Evolutionary conservation across 35 echinoderm and acorn worm species (phyloP), one percentile per base, ranked within the genome.

Genomic region (Apostichopus californicus): DNA sequence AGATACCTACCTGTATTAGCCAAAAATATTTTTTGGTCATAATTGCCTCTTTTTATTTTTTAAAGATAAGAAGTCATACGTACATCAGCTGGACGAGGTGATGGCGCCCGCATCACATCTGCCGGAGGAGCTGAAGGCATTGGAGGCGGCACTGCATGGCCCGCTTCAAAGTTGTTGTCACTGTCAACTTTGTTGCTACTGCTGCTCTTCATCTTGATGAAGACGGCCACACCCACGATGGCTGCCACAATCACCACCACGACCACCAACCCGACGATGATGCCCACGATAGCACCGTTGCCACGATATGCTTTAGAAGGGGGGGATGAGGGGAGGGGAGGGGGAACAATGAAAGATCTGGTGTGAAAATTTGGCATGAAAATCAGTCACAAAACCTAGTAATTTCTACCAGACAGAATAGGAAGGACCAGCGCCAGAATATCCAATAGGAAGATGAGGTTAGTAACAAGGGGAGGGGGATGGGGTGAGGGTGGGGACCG

Each of bases 131-230:
- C 78, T 12, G 20, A 24, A 34, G 78, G 17, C 25, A 52, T 4
- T 11, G 78, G n/a, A 22, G n/a, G 7, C 5, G 78, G 78, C 28
- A 11, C 1, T 5, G 78, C 23, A 80, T 7, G 78, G 28, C 23
- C 78, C n/a, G 78, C 78, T 80, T 80, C 78, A 80, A 80, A 80
- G 78, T 80, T 80, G 12, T 53, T 5, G 9, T 80, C 78, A 11
- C 78, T 80, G 25, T n/a, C 9, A 12, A 80, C 25, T 34, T 80
- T 80, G 78, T 80, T 80, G 78, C 28, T 80, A 13, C 78, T 25
- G 23, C 78, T 57, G 34, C 34, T 46, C 83, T 86, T 86, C 83
- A 86, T 86, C 24, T 59, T 63, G 12, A 56, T 22, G 54, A 86
- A 59, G 4, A 56, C 83, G 0, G 55, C 8, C 15, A 56, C 6